Percentiles rank a stretch among this genome's conserved stretches.
phyloP scores from a whole-genome alignment of 1,140 invertebrate genomes.

The Aphaenogaster floridana region DNA sequence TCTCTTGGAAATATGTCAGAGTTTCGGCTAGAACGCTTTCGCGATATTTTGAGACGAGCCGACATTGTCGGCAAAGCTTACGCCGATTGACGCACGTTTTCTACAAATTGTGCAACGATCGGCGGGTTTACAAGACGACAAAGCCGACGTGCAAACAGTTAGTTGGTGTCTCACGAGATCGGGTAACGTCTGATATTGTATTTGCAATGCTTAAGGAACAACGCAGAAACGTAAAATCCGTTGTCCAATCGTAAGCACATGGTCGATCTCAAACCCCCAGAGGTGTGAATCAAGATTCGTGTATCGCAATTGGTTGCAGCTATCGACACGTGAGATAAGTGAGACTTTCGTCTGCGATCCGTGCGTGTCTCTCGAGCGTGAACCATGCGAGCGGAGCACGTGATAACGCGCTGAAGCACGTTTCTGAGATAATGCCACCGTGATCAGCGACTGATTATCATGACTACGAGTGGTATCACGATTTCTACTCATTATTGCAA shows the following conservation, averaged over 20 bases:
- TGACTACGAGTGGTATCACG: neutral
- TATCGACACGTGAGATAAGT: slow-evolving; percentile 38
- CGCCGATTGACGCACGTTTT: neutral
- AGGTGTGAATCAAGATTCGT: slow-evolving; percentile 41
- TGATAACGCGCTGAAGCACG: slow-evolving; percentile 53
- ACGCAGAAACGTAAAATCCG: neutral
- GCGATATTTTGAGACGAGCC: neutral
- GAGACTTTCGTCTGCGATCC: neutral
- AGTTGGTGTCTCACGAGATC: neutral
- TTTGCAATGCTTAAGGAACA: slow-evolving; percentile 10
- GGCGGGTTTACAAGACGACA: neutral
- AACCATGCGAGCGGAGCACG: slow-evolving; percentile 26
- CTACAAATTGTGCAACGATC: slow-evolving; percentile 21
- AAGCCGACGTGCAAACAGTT: neutral
- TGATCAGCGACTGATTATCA: slow-evolving; percentile 61
- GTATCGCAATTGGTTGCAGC: slow-evolving; percentile 15
- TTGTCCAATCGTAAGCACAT: neutral
- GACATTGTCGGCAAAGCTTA: neutral
- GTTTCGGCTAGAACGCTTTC: neutral
- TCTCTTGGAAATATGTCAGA: neutral
- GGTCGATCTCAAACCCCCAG: neutral
- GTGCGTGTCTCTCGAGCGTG: neutral
- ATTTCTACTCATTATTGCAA: slow-evolving; percentile 16
- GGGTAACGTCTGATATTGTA: slow-evolving; percentile 1
- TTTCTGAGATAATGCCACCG: slow-evolving; percentile 18